Evolutionary conservation across 2,113 vertebrate species (phyloP).

Genomic region (Glaucidium brasilianum): DNA sequence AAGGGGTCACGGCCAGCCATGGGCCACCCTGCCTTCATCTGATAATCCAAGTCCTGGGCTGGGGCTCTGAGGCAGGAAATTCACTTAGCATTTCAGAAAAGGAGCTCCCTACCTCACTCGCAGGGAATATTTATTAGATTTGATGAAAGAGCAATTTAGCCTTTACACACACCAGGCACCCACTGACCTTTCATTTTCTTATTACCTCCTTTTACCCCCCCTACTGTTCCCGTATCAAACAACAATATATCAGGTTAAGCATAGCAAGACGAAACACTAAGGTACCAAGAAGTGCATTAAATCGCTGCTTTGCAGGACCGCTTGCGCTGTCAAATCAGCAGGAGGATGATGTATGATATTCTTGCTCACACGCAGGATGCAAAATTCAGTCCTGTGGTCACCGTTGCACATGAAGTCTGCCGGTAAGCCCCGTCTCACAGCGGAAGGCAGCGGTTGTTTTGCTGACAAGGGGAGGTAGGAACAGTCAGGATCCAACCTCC

Average conservation of each 20-base stretch:
- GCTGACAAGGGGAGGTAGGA: not conserved
- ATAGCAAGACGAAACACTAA: not conserved
- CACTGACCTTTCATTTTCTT: constrained; percentile 29
- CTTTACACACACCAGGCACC: not conserved
- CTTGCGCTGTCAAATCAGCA: not conserved
- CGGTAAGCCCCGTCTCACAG: not conserved
- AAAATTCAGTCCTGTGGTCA: not conserved
- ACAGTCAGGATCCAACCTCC: not conserved
- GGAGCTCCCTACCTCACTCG: not conserved
- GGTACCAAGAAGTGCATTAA: not conserved
- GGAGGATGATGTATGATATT: not conserved
- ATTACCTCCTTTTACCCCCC: not conserved
- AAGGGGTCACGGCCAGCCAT: rapidly evolving
- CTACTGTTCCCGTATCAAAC: not conserved
- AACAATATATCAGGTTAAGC: not conserved
- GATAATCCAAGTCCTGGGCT: not conserved
- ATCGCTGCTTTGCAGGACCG: not conserved
- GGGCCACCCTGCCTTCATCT: not conserved
- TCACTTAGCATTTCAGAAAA: not conserved
- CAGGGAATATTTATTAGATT: not conserved
- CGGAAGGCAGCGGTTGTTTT: not conserved
- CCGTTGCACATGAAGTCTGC: not conserved
- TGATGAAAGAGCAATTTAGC: constrained; percentile 4
- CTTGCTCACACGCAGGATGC: not conserved
- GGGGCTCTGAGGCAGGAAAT: not conserved